Evolutionary conservation across 2,888 invertebrate genomes (phyloP), one percentile per base, ranked within the genome.

Genomic region (Apodemia mormo): DNA sequence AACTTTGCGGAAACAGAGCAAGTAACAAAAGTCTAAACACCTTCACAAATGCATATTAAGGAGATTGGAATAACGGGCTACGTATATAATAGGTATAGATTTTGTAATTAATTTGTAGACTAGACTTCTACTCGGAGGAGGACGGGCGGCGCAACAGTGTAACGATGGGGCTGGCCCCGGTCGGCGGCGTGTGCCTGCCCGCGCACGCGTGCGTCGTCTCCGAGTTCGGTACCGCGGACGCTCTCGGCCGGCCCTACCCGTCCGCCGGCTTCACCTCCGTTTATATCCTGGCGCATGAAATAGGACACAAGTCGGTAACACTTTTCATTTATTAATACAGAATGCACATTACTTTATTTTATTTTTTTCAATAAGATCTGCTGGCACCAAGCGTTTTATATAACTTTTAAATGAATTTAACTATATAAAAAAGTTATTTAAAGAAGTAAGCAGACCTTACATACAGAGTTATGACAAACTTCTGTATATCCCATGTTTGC

Each of bases 221-320:
- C 1, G 97, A 97, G 92, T 94, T 97, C 77, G 97, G 97, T 61
- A 95, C 96, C 1, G 94, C 95, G 1, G 96, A 96, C 87, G 87
- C 94, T 64, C 94, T 95, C 78, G 96, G 96, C 66, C 95, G 96
- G 74, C 96, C 97, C 2, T 97, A 96, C 87, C 97, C 97, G 5
- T 97, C 97, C 54, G 96, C 97, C 37, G 97, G 97, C n/a, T 96
- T 97, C 84, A 96, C 96, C 29, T 96, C 97, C 67, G 96, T 97
- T 79, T 97, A 96, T 86, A 96, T 97, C 81, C 94, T 96, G 74
- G 97, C 97, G 0, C 97, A 97, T 84, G 97, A 97, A 93, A 96
- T 97, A 73, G 97, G 97, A 74, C 97, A 96, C 87, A 97, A 96
- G 96, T 97, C 94, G 90, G 94, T 93, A 79, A 66, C 68, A 72